A percentile compares a stretch with the other conserved stretches of the same genome.
phyloP scores from a whole-genome alignment of 2,888 invertebrate genomes.

The Andricus curvator region DNA sequence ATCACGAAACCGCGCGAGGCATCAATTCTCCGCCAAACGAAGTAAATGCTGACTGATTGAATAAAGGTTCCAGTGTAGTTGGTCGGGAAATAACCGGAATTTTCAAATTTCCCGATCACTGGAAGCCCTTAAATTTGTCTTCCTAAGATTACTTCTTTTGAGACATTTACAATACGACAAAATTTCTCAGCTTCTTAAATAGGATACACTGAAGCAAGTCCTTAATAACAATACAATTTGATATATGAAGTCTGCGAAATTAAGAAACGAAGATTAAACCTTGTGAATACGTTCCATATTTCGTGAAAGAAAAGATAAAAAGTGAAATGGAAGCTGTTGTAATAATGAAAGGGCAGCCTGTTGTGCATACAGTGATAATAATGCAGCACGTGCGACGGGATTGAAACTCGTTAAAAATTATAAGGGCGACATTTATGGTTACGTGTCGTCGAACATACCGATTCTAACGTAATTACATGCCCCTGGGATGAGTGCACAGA shows the following conservation, averaged over 20 bases:
- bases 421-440: constrained; percentile 39
- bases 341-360: constrained; percentile 5
- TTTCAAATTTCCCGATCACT: too few relatives aligned
- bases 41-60: too few relatives aligned
- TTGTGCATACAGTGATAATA: constrained; percentile 9
- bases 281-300: not conserved
- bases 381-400: constrained; percentile 34
- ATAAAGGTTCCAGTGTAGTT: too few relatives aligned
- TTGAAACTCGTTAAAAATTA: constrained; percentile 36
- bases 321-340: not conserved
- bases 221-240: too few relatives aligned
- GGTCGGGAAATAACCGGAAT: too few relatives aligned
- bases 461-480: constrained; percentile 36
- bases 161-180: too few relatives aligned
- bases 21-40: too few relatives aligned
- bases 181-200: too few relatives aligned
- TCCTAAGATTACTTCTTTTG: too few relatives aligned
- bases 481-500: constrained; percentile 40
- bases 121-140: too few relatives aligned
- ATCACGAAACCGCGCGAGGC: too few relatives aligned
- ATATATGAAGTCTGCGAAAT: not conserved
- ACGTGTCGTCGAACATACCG: constrained; percentile 37
- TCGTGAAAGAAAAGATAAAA: not conserved
- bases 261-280: not conserved
- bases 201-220: too few relatives aligned